Evolutionary conservation across 2,113 vertebrate species (phyloP).

Genomic region (Lagopus muta): DNA sequence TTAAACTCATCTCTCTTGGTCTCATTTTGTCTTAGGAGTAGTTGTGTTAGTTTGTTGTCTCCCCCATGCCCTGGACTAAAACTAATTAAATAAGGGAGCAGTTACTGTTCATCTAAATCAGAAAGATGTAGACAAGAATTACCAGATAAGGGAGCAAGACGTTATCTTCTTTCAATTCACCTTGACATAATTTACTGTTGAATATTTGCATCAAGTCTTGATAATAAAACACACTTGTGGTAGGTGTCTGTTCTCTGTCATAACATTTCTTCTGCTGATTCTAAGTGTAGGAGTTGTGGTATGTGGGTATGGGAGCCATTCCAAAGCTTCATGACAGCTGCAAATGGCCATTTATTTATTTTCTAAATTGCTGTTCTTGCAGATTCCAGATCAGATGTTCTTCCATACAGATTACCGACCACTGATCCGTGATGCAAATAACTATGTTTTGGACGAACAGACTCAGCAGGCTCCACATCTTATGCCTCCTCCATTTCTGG

Average conservation of each 20-base stretch:
- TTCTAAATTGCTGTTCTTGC: background rate
- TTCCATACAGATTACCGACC: constrained; percentile 99
- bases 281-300: background rate
- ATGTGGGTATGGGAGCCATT: background rate
- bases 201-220: background rate
- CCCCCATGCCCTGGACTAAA: background rate
- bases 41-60: constrained; percentile 24
- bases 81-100: background rate
- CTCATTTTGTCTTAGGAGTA: constrained; percentile 22
- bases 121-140: background rate
- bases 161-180: background rate
- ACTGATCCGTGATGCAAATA: constrained; percentile 94
- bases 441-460: constrained; percentile 98
- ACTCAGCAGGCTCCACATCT: constrained; percentile 99
- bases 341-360: constrained; percentile 11
- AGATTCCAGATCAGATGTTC: constrained; percentile 99
- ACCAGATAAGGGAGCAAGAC: background rate
- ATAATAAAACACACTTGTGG: background rate
- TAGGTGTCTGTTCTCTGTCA: constrained; percentile 1
- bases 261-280: background rate
- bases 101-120: constrained; percentile 25
- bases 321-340: constrained; percentile 33
- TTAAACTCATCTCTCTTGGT: constrained; percentile 17
- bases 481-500: constrained; percentile 97
- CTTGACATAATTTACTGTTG: background rate